These are phyloP conservation scores for Callithrix jacchus DNA, from an alignment of 2,113 vertebrate species.

Conservation along the genomic window DNA sequence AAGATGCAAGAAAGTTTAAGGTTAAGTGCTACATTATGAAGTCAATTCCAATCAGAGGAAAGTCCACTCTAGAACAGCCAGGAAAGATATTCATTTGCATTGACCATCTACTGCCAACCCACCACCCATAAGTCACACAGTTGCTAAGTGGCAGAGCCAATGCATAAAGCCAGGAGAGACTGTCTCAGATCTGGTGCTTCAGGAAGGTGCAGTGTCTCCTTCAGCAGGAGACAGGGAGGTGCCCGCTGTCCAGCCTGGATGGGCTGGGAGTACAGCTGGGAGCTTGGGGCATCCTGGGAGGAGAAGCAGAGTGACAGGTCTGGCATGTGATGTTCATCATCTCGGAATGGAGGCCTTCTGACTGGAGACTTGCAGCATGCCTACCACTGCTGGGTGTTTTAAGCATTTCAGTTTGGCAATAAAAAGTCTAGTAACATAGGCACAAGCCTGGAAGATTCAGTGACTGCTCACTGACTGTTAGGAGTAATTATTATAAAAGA, in stretches of 20 bases:
- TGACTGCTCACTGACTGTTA: neutral
- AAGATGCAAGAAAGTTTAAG: neutral
- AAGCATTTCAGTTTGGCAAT: neutral
- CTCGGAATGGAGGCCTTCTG: neutral
- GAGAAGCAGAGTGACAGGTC: neutral
- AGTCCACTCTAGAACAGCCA: neutral
- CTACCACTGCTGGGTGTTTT: neutral
- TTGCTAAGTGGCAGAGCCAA: neutral
- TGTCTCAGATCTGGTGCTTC: neutral
- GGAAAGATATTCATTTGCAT: neutral
- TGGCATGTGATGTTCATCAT: neutral
- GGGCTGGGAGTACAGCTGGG: neutral
- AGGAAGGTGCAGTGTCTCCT: neutral
- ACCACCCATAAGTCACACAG: neutral
- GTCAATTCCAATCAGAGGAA: neutral
- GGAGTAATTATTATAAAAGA: neutral
- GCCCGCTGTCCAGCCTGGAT: fast-evolving
- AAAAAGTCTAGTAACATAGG: neutral
- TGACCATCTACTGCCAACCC: neutral
- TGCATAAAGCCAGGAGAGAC: neutral
- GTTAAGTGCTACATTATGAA: neutral
- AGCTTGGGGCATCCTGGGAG: neutral
- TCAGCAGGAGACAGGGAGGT: neutral
- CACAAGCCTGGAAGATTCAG: neutral
- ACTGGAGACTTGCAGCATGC: neutral